Conservation (phyloP, 1,140 invertebrate species). For the Lucilia sericata region DNA sequence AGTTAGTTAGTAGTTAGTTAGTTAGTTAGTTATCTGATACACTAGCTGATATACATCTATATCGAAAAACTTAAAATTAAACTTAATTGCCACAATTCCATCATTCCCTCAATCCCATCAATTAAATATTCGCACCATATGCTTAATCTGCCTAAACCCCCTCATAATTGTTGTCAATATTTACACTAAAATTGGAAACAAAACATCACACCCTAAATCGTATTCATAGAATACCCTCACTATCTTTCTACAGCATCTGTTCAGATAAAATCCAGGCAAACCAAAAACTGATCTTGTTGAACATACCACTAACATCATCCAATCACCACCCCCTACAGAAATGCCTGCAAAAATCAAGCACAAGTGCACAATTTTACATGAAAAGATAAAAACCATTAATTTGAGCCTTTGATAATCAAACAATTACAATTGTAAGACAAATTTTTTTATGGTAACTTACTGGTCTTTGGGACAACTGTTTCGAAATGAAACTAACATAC, state of each 20-base stretch:
- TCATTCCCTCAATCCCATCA: neutral
- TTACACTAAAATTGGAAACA: slow-evolving; percentile 17
- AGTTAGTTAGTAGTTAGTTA: too few relatives aligned
- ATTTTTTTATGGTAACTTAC: slow-evolving; percentile 16
- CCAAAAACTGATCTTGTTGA: neutral
- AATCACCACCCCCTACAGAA: slow-evolving; percentile 7
- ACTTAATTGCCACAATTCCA: too few relatives aligned
- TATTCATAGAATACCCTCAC: neutral
- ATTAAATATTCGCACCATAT: slow-evolving; percentile 31
- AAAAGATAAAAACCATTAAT: neutral
- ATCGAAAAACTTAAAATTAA: too few relatives aligned
- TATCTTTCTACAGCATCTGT: slow-evolving; percentile 19
- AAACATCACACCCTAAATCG: slow-evolving; percentile 27
- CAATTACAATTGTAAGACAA: slow-evolving; percentile 41
- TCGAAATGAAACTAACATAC: neutral
- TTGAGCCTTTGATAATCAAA: slow-evolving; percentile 12
- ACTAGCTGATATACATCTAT: too few relatives aligned
- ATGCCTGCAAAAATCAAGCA: neutral
- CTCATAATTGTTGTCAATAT: slow-evolving; percentile 33
- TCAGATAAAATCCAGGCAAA: neutral
- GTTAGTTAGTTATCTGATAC: too few relatives aligned
- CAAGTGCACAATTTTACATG: neutral
- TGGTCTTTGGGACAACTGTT: neutral
- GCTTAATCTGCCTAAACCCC: neutral
- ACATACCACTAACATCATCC: slow-evolving; percentile 14